Evolutionary conservation across 2,113 vertebrate genomes (phyloP).

Genomic region (Tichodroma muraria): DNA sequence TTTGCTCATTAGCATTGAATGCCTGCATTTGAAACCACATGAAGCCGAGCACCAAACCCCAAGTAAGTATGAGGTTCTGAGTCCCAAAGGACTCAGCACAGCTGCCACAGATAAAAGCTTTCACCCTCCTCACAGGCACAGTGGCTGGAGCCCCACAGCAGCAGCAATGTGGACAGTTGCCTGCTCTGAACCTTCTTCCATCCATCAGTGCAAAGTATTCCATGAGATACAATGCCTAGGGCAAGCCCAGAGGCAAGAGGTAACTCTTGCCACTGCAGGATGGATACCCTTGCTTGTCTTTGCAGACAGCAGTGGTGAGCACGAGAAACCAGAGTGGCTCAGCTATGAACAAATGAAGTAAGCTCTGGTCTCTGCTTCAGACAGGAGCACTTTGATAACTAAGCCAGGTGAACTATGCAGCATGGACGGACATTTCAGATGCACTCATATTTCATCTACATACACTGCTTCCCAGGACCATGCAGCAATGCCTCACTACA

Average conservation of each 20-base stretch:
- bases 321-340: not conserved
- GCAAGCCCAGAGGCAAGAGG: not conserved
- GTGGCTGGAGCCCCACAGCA: not conserved
- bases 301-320: not conserved
- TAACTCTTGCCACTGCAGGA: not conserved
- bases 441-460: not conserved
- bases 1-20: not conserved
- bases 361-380: not conserved
- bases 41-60: not conserved
- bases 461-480: not conserved
- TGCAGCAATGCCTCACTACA: not conserved
- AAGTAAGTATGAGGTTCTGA: not conserved
- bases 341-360: not conserved
- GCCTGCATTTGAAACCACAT: not conserved
- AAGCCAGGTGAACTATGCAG: not conserved
- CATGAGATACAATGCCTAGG: not conserved
- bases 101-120: not conserved
- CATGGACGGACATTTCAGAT: not conserved
- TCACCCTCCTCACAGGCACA: not conserved
- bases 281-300: not conserved
- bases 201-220: not conserved
- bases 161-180: not conserved
- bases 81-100: not conserved
- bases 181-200: not conserved
- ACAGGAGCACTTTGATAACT: not conserved